These are phyloP conservation scores for Reticulitermes lucifugus DNA, from an alignment of 2,888 invertebrate genomes.

Conservation along the genomic window DNA sequence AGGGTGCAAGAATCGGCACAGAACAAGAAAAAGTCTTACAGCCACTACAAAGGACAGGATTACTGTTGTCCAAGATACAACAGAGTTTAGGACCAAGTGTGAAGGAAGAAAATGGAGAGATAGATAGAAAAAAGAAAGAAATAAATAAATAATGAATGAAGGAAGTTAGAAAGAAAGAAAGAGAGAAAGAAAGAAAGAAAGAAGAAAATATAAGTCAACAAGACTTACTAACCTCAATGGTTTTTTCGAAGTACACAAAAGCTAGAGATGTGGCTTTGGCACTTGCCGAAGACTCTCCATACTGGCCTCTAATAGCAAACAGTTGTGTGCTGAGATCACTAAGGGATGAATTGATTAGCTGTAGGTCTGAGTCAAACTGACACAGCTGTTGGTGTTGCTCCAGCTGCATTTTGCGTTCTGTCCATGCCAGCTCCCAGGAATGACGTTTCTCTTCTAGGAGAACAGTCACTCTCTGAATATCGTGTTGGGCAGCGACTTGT, in stretches of 20 bases:
- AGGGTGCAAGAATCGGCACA: no score
- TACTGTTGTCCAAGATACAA: no score
- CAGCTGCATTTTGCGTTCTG: slow-evolving; percentile 69
- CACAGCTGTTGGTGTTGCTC: slow-evolving; percentile 74
- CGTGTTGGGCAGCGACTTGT: slow-evolving; percentile 73
- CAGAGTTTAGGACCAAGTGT: no score
- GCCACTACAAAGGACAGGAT: no score
- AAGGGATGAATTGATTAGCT: slow-evolving; percentile 77
- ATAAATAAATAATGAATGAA: no score
- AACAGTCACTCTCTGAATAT: slow-evolving; percentile 75
- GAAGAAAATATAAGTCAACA: no score
- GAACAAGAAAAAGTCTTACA: no score
- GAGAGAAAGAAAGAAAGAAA: no score
- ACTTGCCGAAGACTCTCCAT: slow-evolving; percentile 77
- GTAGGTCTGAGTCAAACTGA: slow-evolving; percentile 76
- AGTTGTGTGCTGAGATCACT: slow-evolving; percentile 75
- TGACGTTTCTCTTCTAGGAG: slow-evolving; percentile 71
- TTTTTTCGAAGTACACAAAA: slow-evolving; percentile 82
- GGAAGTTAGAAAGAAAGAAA: no score
- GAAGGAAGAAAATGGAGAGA: no score
- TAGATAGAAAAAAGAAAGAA: no score
- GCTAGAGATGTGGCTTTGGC: slow-evolving; percentile 78
- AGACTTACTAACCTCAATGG: slow-evolving; percentile 71
- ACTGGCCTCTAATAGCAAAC: slow-evolving; percentile 73
- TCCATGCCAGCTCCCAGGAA: slow-evolving; percentile 75